A percentile compares a stretch with the other conserved stretches of the same genome.
phyloP scores from a whole-genome alignment of 2,797 vertebrate genomes.

The Mus minutoides region DNA sequence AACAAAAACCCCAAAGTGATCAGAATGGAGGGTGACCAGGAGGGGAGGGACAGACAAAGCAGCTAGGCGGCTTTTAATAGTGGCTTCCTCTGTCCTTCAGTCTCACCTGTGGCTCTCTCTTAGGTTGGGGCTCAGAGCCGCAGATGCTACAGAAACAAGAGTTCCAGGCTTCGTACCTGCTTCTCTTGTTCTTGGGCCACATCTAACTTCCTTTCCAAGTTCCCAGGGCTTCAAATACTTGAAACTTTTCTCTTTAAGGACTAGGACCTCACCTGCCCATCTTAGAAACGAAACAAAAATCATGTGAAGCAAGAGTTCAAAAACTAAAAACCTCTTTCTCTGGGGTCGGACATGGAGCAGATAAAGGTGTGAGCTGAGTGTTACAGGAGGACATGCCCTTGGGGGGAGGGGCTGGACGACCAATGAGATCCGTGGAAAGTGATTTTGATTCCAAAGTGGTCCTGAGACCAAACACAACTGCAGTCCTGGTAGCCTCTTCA shows the following conservation, averaged over 20 bases:
- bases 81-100: background rate
- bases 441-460: background rate
- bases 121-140: background rate
- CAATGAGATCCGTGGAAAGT: background rate
- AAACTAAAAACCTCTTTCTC: background rate
- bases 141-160: background rate
- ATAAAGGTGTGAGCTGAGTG: background rate
- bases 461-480: background rate
- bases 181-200: background rate
- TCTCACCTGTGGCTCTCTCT: background rate
- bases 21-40: background rate
- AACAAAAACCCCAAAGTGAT: background rate
- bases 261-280: background rate
- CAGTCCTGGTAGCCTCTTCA: background rate
- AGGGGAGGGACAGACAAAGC: background rate
- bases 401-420: background rate
- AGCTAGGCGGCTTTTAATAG: background rate
- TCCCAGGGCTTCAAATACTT: background rate
- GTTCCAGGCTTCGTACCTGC: background rate
- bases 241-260: background rate
- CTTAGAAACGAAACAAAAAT: background rate
- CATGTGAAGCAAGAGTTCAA: background rate
- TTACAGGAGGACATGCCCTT: background rate
- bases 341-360: background rate
- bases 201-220: background rate